Evolutionary conservation across 2,797 vertebrate genomes (phyloP), one percentile per base, ranked within the genome.

Genomic region (Uromys caudimaculatus): DNA sequence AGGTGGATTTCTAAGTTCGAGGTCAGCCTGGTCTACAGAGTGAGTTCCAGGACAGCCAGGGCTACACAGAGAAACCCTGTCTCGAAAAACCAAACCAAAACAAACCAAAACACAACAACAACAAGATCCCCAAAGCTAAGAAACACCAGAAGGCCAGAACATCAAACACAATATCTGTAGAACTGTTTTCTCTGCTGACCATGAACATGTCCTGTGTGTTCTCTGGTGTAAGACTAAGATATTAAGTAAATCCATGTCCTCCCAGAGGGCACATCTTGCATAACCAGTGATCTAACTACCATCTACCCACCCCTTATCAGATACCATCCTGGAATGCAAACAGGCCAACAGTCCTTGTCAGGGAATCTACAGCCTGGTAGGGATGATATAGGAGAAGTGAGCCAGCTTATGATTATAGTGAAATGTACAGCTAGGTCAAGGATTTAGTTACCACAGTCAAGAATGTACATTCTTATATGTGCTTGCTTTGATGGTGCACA

Each of bases 401-500:
- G 41, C 44, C 60, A 44, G 85, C 21, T 32, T 58, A 75, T 41
- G 62, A 8, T 86, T 56, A 24, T 19, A n/a, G 50, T 17, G 9
- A 58, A 62, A 24, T 32, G 38, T 56, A 38, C 64, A 52, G 64
- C 79, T 16, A 56, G 85, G 54, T 23, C 52, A 88, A 87, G 56
- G 69, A 50, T 78, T 90, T 60, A 27, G 58, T 95, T 88, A 81
- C 35, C 88, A 47, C 23, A 23, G 47, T 60, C 14, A 94, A 83
- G 60, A 41, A 91, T 41, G 32, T 17, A 17, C n/a, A 71, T n/a
- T 89, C 95, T 87, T 94, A 92, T 67, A 38, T 60, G 56, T 27
- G 77, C 73, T 95, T 54, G 35, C 58, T 88, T 85, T 91, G 91
- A 90, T 82, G 89, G 82, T 35, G 89, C 94, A 81, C 85, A 81